phyloP scores from a whole-genome alignment of 2,888 invertebrate genomes.

The Pherbina coryleti region DNA sequence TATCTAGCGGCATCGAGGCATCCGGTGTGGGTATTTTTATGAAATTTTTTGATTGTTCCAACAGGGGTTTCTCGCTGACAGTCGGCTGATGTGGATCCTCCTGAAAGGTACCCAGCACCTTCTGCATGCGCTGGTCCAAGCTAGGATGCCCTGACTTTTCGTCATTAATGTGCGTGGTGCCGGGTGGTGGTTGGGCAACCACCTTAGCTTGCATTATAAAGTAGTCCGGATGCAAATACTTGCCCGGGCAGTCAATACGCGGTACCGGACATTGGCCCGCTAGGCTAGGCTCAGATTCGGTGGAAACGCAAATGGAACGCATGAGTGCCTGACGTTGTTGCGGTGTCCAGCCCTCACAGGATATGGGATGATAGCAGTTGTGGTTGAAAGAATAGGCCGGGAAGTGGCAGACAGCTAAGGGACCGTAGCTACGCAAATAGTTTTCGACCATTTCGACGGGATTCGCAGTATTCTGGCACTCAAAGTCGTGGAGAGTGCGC shows the following conservation, averaged over 20 bases:
- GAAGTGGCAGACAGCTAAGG: conserved; percentile 32
- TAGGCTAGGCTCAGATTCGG: conserved; percentile 47
- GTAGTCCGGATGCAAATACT: conserved; percentile 41
- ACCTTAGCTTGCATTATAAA: conserved; percentile 45
- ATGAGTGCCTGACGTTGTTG: conserved; percentile 22
- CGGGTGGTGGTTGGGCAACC: conserved; percentile 14
- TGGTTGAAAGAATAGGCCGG: conserved; percentile 40
- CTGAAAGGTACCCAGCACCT: conserved; percentile 47
- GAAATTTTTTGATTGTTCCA: conserved; percentile 38
- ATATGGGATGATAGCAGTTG: conserved; percentile 31
- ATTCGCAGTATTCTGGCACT: conserved; percentile 30
- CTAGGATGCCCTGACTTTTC: conserved; percentile 39
- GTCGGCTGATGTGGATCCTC: conserved; percentile 41
- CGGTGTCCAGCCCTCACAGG: conserved; percentile 9
- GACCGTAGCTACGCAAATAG: conserved; percentile 45
- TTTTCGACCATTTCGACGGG: conserved; percentile 42
- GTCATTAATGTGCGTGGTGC: background rate
- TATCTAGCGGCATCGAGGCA: background rate
- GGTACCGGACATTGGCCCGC: conserved; percentile 1
- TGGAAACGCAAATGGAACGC: conserved; percentile 45
- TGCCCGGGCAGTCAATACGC: background rate
- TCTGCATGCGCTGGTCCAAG: conserved; percentile 50
- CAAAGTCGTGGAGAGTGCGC: conserved; percentile 42
- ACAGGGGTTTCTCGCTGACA: conserved; percentile 17
- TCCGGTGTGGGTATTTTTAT: conserved; percentile 29